phyloP scores from a whole-genome alignment of 2,888 invertebrate genomes.

The Pachydiplax longipennis region DNA sequence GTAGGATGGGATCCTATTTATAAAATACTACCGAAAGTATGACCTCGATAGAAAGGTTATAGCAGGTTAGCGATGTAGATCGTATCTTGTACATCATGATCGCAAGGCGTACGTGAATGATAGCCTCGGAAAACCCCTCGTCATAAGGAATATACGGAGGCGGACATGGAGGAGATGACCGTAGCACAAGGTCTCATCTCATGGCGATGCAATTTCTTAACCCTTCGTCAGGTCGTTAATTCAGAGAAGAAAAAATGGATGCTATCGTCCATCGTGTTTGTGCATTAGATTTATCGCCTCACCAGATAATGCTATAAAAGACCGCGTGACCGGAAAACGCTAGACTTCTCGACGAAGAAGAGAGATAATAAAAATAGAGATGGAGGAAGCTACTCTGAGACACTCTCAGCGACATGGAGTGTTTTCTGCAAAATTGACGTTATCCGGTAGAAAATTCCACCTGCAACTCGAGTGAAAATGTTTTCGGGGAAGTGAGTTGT shows the following conservation, averaged over 20 bases:
- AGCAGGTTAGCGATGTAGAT: no score
- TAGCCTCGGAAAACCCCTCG: not conserved
- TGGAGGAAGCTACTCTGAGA: no score
- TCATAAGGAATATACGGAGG: not conserved
- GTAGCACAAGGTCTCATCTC: not conserved
- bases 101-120: no score
- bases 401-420: no score
- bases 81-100: no score
- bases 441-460: no score
- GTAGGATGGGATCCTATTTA: no score
- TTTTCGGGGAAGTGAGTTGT: no score
- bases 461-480: no score
- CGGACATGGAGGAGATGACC: not conserved
- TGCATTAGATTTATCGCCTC: not conserved
- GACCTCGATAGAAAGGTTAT: no score
- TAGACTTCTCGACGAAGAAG: not conserved
- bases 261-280: not conserved
- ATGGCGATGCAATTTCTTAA: not conserved
- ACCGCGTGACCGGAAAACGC: not conserved
- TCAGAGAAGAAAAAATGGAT: not conserved
- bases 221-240: not conserved
- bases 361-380: not conserved
- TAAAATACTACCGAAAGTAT: no score
- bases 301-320: not conserved
- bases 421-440: no score